Evolutionary conservation across 2,888 invertebrate genomes (phyloP), one percentile per base, ranked within the genome.

Genomic region (Diachrysia chrysitis): DNA sequence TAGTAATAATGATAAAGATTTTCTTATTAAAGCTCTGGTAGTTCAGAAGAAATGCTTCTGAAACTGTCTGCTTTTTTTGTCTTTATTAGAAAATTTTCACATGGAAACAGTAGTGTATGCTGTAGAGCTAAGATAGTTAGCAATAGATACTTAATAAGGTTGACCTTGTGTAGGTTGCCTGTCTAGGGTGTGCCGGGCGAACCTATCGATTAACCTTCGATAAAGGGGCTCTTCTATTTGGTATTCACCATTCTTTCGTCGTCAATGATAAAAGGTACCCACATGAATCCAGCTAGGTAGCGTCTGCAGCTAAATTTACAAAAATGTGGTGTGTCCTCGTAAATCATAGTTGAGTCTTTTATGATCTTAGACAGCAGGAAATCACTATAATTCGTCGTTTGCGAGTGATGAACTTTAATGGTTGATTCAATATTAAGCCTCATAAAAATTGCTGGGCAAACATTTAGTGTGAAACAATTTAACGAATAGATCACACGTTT

Each of bases 401-500:
- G 14, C 65, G 32, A 75, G 64, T 63, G 29, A 51, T 54, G 19
- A 51, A 46, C 57, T 54, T 25, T 54, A 16, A 64, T 59, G 51
- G 58, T 23, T 32, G 58, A 55, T 73, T 61, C 57, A 48, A 73
- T 67, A 71, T 73, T 67, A 65, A 35, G 60, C 42, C 60, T 60
- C 35, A 55, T 65, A 62, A 56, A n/a, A 66, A 62, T 62, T 63
- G 60, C 42, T 58, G 21, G 10, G 62, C 46, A 23, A 58, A 65
- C 62, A 21, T 21, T 67, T 55, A 54, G 70, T 66, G 70, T 73
- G 63, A 79, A 78, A 58, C 58, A 60, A 63, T 58, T 66, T 51
- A 58, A 25, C 14, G 16, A 14, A 35, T 60, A n/a, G 37, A 53
- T 37, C 72, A 46, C 21, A 10, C 37, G 59, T 66, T 70, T 17